Percentiles rank a stretch among this genome's conserved stretches.
Conservation (phyloP, 2,888 invertebrate genomes). For the Chalcis sispes region DNA sequence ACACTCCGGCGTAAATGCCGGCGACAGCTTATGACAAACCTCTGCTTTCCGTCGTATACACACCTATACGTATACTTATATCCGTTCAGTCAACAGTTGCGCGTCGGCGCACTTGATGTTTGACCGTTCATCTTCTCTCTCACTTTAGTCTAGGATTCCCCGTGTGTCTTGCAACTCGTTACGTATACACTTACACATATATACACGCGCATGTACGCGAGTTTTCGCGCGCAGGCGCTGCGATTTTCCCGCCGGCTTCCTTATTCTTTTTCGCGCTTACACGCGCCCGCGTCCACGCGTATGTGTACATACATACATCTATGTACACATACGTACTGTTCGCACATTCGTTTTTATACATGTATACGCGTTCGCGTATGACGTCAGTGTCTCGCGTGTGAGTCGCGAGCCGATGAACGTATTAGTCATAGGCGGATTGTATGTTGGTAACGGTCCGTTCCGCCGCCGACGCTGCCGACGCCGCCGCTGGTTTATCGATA, state of each 20-base stretch:
- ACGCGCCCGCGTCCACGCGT: constrained; percentile 40
- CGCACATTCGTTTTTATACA: neutral
- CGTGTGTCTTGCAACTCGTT: too few relatives aligned
- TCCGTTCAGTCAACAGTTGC: too few relatives aligned
- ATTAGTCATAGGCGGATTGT: constrained; percentile 68
- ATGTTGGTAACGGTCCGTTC: constrained; percentile 67
- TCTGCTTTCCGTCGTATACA: too few relatives aligned
- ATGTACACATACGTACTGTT: constrained; percentile 11
- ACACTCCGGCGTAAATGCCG: too few relatives aligned
- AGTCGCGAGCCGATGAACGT: constrained; percentile 69
- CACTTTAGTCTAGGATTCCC: too few relatives aligned
- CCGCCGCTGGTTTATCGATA: constrained; percentile 29
- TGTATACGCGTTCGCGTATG: constrained; percentile 60
- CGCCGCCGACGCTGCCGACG: neutral
- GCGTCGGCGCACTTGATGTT: too few relatives aligned
- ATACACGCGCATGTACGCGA: constrained; percentile 56
- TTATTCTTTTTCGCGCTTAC: constrained; percentile 46
- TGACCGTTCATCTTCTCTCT: too few relatives aligned
- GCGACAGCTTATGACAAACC: too few relatives aligned
- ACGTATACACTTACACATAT: too few relatives aligned
- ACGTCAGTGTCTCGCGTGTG: constrained; percentile 68
- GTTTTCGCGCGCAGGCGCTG: too few relatives aligned
- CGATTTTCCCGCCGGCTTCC: constrained; percentile 35
- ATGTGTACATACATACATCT: too few relatives aligned
- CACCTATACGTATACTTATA: too few relatives aligned